Percentiles rank a stretch among this genome's conserved stretches.
These are phyloP conservation scores for Micrasema longulum DNA, from an alignment of 1,140 invertebrate genomes.

Conservation along the genomic window DNA sequence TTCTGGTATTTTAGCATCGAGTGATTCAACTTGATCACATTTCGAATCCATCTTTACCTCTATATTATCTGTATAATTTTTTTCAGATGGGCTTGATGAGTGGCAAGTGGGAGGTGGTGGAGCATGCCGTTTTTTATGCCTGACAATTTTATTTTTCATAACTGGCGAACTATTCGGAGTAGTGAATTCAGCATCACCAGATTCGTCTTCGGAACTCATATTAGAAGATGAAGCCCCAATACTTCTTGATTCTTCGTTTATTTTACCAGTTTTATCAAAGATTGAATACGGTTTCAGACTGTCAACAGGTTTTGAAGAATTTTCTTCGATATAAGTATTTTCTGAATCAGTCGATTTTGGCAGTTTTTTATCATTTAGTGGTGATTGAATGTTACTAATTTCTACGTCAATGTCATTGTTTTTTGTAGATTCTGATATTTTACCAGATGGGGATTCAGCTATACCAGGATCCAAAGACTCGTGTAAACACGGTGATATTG, in stretches of 20 bases:
- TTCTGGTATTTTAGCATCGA: not conserved
- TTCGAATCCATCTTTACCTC: conserved; percentile 7
- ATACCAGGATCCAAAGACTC: too few species aligned
- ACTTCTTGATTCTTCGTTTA: conserved; percentile 32
- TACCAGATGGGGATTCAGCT: too few species aligned
- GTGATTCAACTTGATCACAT: not conserved
- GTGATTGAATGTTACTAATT: not conserved
- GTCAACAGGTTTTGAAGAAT: not conserved
- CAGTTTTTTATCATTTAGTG: not conserved
- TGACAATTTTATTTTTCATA: conserved; percentile 58
- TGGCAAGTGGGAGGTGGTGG: conserved; percentile 56
- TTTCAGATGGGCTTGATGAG: conserved; percentile 15
- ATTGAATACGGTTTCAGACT: conserved; percentile 2
- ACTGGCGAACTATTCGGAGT: conserved; percentile 65
- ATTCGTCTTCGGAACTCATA: conserved; percentile 45
- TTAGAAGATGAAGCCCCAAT: conserved; percentile 45
- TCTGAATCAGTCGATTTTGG: not conserved
- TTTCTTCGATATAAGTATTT: not conserved
- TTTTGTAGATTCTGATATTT: too few species aligned
- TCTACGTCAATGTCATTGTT: too few species aligned
- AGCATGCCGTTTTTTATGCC: conserved; percentile 65
- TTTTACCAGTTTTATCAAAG: conserved; percentile 23
- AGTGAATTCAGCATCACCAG: conserved; percentile 64
- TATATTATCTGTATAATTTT: conserved; percentile 30
- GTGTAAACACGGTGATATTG: too few species aligned